Base-by-base conservation (phyloP, 2,797 vertebrate genomes). In the Thaleichthys pacificus region DNA sequence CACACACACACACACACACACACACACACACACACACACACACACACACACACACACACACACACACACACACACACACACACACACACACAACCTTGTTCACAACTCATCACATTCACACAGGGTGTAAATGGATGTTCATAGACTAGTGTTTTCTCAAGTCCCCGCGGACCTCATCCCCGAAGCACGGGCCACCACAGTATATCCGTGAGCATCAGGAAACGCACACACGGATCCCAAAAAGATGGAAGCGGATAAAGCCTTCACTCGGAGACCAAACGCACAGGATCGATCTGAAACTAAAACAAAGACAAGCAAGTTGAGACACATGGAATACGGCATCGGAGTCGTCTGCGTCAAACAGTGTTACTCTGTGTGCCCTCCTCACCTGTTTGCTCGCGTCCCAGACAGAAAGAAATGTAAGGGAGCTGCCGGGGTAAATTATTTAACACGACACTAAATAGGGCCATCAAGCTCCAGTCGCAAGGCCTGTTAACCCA, bases 111-210 rank as follows among this genome's bases (percentile, higher is more conserved):
- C 87, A 87, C 82, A 83, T 89, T 82, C 77, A 83, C 85, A 89
- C 89, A 86, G 91, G 91, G 90, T 92, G 92, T 86, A 90, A 93
- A 93, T 92, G 91, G 91, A 93, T 77, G 72, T 77, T 69, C 57
- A 61, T 73, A 74, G 51, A n/a, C 38, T 88, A 84, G 82, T 83
- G 83, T 87, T 90, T 81, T 82, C 80, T 76, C 76, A 82, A 87
- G 79, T 83, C 84, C 90, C 85, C 81, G 80, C 85, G 86, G 82
- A 89, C 38, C 87, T 83, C 83, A 87, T 85, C 86, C 82, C 77
- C 82, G 83, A 72, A 83, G 84, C 85, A 81, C 79, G 86, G 81
- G 77, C 78, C 88, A 77, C 78, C 84, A 86, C 83, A 88, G 84
- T 84, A 82, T 82, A 84, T 70, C 88, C 85, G 88, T 89, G 89